Conservation (phyloP, 2,888 invertebrate genomes). For the Microctonus aethiopoides region DNA sequence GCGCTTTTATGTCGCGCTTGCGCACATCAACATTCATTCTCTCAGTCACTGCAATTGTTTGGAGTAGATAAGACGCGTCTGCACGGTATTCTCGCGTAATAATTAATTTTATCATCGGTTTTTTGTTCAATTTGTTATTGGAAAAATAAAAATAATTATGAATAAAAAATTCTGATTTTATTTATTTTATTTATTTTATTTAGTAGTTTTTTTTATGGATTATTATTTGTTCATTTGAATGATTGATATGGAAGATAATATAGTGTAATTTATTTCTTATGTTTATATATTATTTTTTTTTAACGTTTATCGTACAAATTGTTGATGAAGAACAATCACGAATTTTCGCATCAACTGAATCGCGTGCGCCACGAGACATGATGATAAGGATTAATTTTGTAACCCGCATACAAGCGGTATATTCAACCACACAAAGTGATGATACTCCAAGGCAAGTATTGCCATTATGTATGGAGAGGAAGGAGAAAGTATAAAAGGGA, state of each 20-base stretch:
- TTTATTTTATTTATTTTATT: too few relatives aligned
- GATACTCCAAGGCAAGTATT: constrained; percentile 10
- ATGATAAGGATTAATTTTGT: constrained; percentile 64
- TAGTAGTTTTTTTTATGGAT: too few relatives aligned
- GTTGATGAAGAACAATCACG: constrained; percentile 9
- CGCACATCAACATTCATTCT: constrained; percentile 16
- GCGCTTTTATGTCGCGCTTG: constrained; percentile 30
- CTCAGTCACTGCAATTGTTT: constrained; percentile 1
- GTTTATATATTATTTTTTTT: neutral
- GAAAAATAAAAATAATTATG: neutral
- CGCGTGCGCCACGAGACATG: constrained; percentile 37
- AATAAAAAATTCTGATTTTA: too few relatives aligned
- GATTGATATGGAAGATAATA: neutral
- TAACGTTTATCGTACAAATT: neutral
- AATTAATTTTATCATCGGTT: neutral
- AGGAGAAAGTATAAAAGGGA: constrained; percentile 19
- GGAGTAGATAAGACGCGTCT: constrained; percentile 19
- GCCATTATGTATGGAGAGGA: constrained; percentile 6
- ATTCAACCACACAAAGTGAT: constrained; percentile 43
- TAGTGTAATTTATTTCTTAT: neutral
- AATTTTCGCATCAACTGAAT: constrained; percentile 11
- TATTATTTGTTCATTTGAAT: neutral
- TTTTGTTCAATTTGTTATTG: neutral
- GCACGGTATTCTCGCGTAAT: neutral
- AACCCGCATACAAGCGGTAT: constrained; percentile 48